Base-by-base conservation (phyloP, 2,888 invertebrate genomes). In the Sphaerophoria rueppellii region DNA sequence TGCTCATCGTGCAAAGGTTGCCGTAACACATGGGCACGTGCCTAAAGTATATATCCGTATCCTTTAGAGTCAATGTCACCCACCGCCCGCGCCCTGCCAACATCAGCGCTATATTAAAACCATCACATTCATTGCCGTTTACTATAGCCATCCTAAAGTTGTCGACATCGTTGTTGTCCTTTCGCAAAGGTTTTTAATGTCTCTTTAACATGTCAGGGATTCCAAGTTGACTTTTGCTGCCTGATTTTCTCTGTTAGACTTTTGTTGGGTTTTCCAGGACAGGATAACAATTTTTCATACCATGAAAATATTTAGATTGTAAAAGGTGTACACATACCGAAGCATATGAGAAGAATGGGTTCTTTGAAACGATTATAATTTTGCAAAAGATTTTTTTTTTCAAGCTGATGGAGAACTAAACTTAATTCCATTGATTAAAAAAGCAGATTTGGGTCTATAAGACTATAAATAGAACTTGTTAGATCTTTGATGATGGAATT, bases 141-240 rank as follows among this genome's bases (percentile, higher is more conserved):
- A 1, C 24, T 24, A 24, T 24, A 24, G 24, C 24, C 24, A 24
- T 24, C 24, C 24, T 1, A 24, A 24, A 24, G 24, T 24, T 24
- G 24, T 24, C 43, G 11, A 9, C 12, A 34, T 37, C 14, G 9
- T 16, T 50, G 46, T 72, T 11, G 35, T 57, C 46, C 6, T 40
- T 7, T 12, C 32, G 7, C 50, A 35, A 73, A 43, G 34, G 54
- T 60, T 54, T 24, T 67, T 32, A 55, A 67, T 73, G 78, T 52
- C 67, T 57, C 73, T 69, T 82, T 78, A 50, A 70, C 57, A 63
- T 69, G 63, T 74, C 61, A 70, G 57, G 50, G 40, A 77, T 55
- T 55, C 16, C 35, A 43, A 55, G 72, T 72, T 76, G 71, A 77
- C 67, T 76, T 67, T 37, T 73, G 65, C 54, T 69, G 67, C 46